Conservation (phyloP, 2,888 invertebrate genomes). For the Drosophila longiperda region DNA sequence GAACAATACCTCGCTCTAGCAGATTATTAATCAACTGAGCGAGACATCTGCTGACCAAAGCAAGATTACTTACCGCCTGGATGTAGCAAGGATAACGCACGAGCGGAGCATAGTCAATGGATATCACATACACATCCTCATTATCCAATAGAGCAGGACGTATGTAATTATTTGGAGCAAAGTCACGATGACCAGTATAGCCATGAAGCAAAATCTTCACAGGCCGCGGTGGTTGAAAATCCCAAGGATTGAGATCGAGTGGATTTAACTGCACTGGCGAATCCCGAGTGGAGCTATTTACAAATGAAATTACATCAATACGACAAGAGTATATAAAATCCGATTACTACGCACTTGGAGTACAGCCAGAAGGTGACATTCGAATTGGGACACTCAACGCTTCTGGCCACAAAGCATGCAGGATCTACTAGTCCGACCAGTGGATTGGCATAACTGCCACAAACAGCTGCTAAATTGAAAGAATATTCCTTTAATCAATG, state of each 20-base stretch:
- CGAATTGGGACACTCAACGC: constrained; percentile 86
- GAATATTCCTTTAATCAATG: not conserved
- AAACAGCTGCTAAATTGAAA: constrained; percentile 23
- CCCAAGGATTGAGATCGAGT: constrained; percentile 63
- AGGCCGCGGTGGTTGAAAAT: constrained; percentile 83
- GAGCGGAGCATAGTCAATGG: constrained; percentile 87
- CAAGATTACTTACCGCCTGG: constrained; percentile 87
- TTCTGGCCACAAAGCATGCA: constrained; percentile 51
- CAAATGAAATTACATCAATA: not conserved
- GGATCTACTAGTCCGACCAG: constrained; percentile 69
- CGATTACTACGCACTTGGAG: constrained; percentile 85
- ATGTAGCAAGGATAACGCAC: constrained; percentile 87
- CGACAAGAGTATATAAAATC: rapidly evolving
- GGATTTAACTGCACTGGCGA: constrained; percentile 85
- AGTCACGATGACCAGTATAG: constrained; percentile 87
- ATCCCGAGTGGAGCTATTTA: constrained; percentile 74
- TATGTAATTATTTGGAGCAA: constrained; percentile 87
- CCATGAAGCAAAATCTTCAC: constrained; percentile 88
- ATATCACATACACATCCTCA: constrained; percentile 87
- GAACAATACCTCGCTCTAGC: constrained; percentile 84
- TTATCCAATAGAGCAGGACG: constrained; percentile 87
- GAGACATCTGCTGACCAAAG: constrained; percentile 87
- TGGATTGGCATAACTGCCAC: constrained; percentile 51
- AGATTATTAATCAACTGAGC: constrained; percentile 87
- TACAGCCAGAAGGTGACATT: constrained; percentile 88